Conservation (phyloP, 2,113 vertebrate species). For the Proterorhinus semilunaris region DNA sequence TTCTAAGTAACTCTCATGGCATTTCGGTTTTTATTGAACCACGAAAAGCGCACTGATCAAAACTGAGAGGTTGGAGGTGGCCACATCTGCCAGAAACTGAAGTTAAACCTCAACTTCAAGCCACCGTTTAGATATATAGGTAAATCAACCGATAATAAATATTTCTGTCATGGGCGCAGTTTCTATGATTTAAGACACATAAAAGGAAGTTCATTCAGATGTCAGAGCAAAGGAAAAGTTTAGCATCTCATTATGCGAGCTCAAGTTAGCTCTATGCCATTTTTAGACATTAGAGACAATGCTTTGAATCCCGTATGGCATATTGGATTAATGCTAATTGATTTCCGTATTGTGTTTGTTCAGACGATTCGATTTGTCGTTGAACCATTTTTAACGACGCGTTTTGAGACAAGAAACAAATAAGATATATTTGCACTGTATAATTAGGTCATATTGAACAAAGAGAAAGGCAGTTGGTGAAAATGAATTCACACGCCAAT, state of each 20-base stretch:
- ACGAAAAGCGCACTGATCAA: neutral
- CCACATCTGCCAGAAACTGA: slow-evolving; percentile 10
- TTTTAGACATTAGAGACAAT: neutral
- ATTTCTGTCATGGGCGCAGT: slow-evolving; percentile 26
- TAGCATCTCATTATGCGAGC: slow-evolving; percentile 19
- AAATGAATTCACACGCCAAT: too few relatives aligned
- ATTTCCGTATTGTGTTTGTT: neutral
- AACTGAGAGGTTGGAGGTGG: slow-evolving; percentile 11
- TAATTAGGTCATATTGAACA: too few relatives aligned
- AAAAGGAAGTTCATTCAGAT: slow-evolving; percentile 18
- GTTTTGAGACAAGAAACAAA: neutral
- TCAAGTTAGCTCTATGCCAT: slow-evolving; percentile 13
- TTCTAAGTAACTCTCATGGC: slow-evolving; percentile 35
- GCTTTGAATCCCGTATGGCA: neutral
- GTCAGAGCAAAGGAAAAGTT: slow-evolving; percentile 22
- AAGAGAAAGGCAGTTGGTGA: too few relatives aligned
- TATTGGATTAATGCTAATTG: neutral
- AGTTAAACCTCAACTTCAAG: neutral
- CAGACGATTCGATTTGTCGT: neutral
- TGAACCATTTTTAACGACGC: neutral
- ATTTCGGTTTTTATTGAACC: slow-evolving; percentile 24
- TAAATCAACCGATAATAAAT: slow-evolving; percentile 23
- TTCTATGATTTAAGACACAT: slow-evolving; percentile 44
- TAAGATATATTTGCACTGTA: too few relatives aligned
- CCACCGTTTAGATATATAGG: slow-evolving; percentile 34